Evolutionary conservation across 2,888 invertebrate genomes (phyloP).

Genomic region (Poecilobothrus nobilitatus): DNA sequence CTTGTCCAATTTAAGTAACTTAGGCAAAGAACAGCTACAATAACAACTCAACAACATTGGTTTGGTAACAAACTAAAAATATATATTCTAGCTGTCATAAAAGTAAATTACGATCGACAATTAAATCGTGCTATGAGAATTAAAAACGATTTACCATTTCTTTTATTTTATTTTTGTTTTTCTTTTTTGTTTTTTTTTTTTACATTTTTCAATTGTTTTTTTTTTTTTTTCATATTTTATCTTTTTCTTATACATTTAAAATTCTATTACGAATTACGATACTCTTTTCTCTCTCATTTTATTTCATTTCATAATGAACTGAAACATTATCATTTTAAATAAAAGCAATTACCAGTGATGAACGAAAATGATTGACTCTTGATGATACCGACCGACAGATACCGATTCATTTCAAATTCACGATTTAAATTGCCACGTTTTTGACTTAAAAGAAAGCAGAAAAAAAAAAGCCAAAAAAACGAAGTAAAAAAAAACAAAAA

Average conservation of each 20-base stretch:
- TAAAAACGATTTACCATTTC: neutral
- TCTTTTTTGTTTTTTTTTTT: neutral
- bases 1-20: too few species aligned
- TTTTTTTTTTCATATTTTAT: neutral
- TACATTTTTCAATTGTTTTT: neutral
- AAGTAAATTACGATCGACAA: slow-evolving; percentile 4
- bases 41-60: too few species aligned
- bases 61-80: too few species aligned
- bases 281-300: neutral
- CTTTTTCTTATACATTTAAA: neutral
- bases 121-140: slow-evolving; percentile 6
- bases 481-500: too few species aligned
- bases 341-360: slow-evolving; percentile 2
- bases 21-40: neutral
- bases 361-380: neutral
- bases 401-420: neutral
- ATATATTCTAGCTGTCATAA: neutral
- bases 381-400: slow-evolving; percentile 6
- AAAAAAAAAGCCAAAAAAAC: too few species aligned
- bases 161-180: neutral
- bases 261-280: too few species aligned
- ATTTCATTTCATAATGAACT: too few species aligned
- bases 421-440: slow-evolving; percentile 6
- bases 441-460: neutral
- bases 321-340: slow-evolving; percentile 1